phyloP scores from a whole-genome alignment of 2,888 invertebrate genomes.

The Andrena hattorfiana region DNA sequence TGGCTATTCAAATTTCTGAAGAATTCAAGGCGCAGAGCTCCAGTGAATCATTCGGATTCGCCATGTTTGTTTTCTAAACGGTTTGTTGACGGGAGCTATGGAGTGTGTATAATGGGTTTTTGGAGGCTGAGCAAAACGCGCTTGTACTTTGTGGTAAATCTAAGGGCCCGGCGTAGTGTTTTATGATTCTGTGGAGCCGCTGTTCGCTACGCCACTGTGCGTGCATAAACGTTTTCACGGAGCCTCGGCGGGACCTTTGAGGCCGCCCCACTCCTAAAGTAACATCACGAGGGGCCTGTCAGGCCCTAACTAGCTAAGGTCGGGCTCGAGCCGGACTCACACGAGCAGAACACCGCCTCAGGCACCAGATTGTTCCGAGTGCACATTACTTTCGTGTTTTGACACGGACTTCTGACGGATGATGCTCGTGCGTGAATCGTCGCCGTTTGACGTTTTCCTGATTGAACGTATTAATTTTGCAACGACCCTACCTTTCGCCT shows the following conservation, averaged over 20 bases:
- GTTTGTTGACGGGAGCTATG: neutral
- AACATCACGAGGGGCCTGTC: slow-evolving; percentile 83
- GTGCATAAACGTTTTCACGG: slow-evolving; percentile 83
- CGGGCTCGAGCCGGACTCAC: slow-evolving; percentile 72
- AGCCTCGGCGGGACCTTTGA: slow-evolving; percentile 80
- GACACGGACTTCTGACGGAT: slow-evolving; percentile 79
- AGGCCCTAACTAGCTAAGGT: slow-evolving; percentile 83
- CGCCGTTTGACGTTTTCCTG: slow-evolving; percentile 56
- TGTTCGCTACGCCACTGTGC: slow-evolving; percentile 79
- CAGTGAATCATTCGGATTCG: neutral
- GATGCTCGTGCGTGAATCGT: slow-evolving; percentile 57
- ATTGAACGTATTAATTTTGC: slow-evolving; percentile 62
- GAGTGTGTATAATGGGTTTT: neutral
- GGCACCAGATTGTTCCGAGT: slow-evolving; percentile 57
- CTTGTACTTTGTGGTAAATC: neutral
- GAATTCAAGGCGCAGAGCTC: neutral
- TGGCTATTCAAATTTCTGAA: neutral
- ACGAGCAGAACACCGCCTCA: slow-evolving; percentile 67
- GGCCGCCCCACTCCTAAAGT: slow-evolving; percentile 75
- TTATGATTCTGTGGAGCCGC: slow-evolving; percentile 52
- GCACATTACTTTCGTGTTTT: slow-evolving; percentile 80
- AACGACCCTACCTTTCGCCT: slow-evolving; percentile 4
- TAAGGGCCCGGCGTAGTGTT: neutral
- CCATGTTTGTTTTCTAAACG: neutral
- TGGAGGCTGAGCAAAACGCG: neutral